Evolutionary conservation across 2,797 vertebrate species (phyloP).

Genomic region (Aplochiton taeniatus): DNA sequence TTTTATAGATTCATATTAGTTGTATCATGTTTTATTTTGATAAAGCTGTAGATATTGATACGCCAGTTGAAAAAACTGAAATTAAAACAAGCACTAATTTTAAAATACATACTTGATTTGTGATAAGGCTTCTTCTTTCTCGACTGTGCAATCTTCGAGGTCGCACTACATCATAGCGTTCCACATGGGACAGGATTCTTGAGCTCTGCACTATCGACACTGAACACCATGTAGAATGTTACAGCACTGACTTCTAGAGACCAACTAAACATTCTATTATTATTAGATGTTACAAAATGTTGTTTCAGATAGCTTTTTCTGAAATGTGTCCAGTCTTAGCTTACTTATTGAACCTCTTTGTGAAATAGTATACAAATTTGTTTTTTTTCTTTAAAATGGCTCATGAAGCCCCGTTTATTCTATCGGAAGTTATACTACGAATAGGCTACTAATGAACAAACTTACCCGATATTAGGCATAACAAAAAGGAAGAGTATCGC

Average conservation of each 20-base stretch:
- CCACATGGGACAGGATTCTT: conserved; percentile 49
- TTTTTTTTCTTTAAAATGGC: too few species aligned
- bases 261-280: neutral
- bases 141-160: conserved; percentile 65
- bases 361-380: too few species aligned
- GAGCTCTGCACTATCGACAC: conserved; percentile 45
- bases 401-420: too few species aligned
- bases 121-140: conserved; percentile 54
- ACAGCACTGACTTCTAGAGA: neutral
- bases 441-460: neutral
- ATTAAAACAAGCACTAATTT: too few species aligned
- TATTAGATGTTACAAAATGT: neutral
- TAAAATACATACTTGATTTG: conserved; percentile 55
- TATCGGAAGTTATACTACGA: too few species aligned
- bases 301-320: neutral
- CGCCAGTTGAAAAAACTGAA: too few species aligned
- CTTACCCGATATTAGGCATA: conserved; percentile 52
- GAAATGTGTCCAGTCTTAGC: neutral
- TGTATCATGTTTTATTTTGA: too few species aligned
- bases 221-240: conserved; percentile 21
- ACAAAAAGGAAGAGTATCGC: neutral
- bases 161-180: conserved; percentile 71
- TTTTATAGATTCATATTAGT: too few species aligned
- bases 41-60: too few species aligned
- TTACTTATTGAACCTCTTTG: too few species aligned